Evolutionary conservation across 2,797 vertebrate species (phyloP), one percentile per base, ranked within the genome.

Genomic region (Diplodus puntazzo): DNA sequence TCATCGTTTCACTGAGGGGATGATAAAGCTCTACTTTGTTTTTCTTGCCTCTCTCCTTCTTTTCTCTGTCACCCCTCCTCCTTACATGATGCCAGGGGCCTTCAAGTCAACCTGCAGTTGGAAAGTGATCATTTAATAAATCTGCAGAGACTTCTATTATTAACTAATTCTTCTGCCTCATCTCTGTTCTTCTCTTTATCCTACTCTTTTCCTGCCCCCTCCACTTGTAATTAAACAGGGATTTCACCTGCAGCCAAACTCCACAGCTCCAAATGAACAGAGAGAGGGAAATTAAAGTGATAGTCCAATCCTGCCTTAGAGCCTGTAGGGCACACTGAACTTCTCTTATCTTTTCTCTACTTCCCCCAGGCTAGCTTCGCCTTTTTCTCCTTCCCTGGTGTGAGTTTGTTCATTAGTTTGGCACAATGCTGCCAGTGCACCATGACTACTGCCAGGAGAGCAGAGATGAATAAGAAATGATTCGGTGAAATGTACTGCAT

Each of bases 51-150:
- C 71, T 68, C 52, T 73, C 49, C 46, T 57, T 49, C 16, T 54
- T 50, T 34, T 73, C 49, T 74, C 39, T 7, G 20, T 66, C 80
- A 77, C 60, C 50, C 58, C 73, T 69, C 60, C 75, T 76, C 59
- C 75, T 83, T 79, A 76, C 61, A 75, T 49, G 69, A 71, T 17
- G 84, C 88, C 85, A 81, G 65, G 17, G 70, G 91, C 86, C 69
- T 65, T 71, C 4, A 46, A 87, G 77, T 84, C 81, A 82, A 86
- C 89, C 82, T 82, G 84, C 73, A 75, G 82, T 79, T 68, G 76
- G 80, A 91, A 92, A 91, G 77, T 76, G 83, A 93, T 92, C 90
- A 84, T 94, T 90, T 92, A 89, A 88, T 91, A 92, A 92, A 92
- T 90, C 86, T 69, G 91, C 82, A 79, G 78, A 84, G 87, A 90